Conservation (phyloP, 35 echinoderm and acorn worm genomes). For the Heliocidaris tuberculata region DNA sequence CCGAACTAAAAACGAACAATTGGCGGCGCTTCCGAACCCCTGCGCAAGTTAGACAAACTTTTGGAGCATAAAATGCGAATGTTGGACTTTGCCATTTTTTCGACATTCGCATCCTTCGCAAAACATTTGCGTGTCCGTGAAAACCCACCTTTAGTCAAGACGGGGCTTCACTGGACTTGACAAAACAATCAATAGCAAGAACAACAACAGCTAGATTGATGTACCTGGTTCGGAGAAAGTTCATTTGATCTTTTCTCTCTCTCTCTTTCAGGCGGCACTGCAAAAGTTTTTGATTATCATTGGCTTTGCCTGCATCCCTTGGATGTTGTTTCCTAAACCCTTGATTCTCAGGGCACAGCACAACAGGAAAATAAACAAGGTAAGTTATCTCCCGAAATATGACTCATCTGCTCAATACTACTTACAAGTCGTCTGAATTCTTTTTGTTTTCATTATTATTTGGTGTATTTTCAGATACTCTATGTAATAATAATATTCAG, state of each 20-base stretch:
- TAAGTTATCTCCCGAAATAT: background rate
- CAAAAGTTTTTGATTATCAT: constrained; percentile 78
- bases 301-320: constrained; percentile 76
- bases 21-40: too few species aligned
- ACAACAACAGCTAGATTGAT: background rate
- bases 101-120: too few species aligned
- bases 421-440: too few species aligned
- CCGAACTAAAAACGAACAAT: too few species aligned
- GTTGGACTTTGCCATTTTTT: too few species aligned
- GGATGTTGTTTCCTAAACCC: constrained; percentile 81
- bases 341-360: constrained; percentile 52
- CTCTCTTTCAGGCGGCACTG: constrained; percentile 45
- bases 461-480: too few species aligned
- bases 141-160: too few species aligned
- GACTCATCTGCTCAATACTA: background rate
- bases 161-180: background rate
- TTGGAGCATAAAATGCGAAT: too few species aligned
- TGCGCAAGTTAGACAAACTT: too few species aligned
- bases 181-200: background rate
- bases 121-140: too few species aligned
- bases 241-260: background rate
- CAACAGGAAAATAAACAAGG: constrained; percentile 69
- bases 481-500: too few species aligned
- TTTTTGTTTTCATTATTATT: too few species aligned
- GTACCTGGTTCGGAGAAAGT: background rate